Percentiles rank a stretch among this genome's conserved stretches.
phyloP scores from a whole-genome alignment of 2,797 vertebrate species.

The Eospalax fontanierii region DNA sequence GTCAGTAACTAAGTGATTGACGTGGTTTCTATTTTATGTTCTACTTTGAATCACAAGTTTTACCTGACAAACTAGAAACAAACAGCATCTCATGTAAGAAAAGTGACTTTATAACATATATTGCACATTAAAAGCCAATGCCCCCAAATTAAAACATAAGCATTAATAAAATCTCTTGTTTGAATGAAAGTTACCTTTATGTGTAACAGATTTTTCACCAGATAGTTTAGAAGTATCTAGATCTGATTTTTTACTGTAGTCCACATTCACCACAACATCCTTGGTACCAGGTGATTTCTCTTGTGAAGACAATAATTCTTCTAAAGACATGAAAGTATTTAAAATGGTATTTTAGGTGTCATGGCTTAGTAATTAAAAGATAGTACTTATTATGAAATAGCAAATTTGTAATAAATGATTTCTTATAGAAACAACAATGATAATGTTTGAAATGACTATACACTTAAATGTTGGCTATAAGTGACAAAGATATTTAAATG shows the following conservation, averaged over 20 bases:
- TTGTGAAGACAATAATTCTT: conserved; percentile 95
- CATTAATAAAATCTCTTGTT: conserved; percentile 1
- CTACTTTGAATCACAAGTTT: conserved; percentile 55
- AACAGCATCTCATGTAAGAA: conserved; percentile 34
- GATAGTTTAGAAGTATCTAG: conserved; percentile 94
- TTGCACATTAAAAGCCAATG: not conserved
- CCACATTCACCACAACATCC: conserved; percentile 98
- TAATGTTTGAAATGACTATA: conserved; percentile 48
- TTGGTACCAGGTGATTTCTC: conserved; percentile 96
- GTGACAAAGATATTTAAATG: conserved; percentile 9
- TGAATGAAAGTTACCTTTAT: conserved; percentile 93
- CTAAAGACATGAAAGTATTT: conserved; percentile 87
- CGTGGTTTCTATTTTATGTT: conserved; percentile 35
- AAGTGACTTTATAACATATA: not conserved
- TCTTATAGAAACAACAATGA: conserved; percentile 27
- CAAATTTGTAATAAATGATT: conserved; percentile 23
- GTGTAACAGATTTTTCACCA: conserved; percentile 92
- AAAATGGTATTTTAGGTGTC: conserved; percentile 63
- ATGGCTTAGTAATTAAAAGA: conserved; percentile 39
- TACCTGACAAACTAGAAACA: conserved; percentile 47
- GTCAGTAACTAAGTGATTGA: not conserved
- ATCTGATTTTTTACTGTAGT: conserved; percentile 96
- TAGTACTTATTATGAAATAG: not conserved
- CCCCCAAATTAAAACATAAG: conserved; percentile 51
- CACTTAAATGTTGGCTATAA: conserved; percentile 7